Percentiles rank a stretch among this genome's conserved stretches.
Conservation (phyloP, 2,888 invertebrate genomes). For the Schizotus pectinicornis region DNA sequence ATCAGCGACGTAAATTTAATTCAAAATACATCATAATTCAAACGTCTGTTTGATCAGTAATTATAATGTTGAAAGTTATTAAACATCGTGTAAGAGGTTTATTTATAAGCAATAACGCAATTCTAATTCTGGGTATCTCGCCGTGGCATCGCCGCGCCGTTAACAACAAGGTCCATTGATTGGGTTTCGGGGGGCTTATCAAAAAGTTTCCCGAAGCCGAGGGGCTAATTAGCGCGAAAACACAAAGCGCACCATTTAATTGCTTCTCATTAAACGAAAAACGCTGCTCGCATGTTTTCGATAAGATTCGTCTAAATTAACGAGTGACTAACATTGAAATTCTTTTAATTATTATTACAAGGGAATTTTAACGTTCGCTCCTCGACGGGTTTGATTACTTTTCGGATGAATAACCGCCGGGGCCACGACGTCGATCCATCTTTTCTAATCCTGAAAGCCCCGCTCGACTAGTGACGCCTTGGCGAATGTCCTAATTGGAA, state of each 20-base stretch:
- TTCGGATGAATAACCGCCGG: conserved; percentile 6
- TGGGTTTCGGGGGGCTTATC: conserved; percentile 2
- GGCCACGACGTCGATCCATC: conserved; percentile 31
- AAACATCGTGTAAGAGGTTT: conserved; percentile 11
- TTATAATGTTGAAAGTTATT: conserved; percentile 17
- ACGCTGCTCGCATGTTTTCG: too few relatives aligned
- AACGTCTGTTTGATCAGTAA: conserved; percentile 14
- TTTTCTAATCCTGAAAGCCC: conserved; percentile 33
- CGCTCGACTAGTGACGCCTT: conserved; percentile 33
- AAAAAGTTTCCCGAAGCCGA: conserved; percentile 1
- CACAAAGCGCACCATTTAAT: conserved; percentile 2
- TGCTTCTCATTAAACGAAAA: too few relatives aligned
- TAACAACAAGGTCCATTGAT: too few relatives aligned
- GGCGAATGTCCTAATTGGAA: conserved; percentile 44
- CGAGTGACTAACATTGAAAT: too few relatives aligned
- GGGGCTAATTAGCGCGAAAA: conserved; percentile 10
- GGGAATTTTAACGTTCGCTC: not conserved
- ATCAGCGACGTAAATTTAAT: conserved; percentile 1
- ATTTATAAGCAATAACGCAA: conserved; percentile 16
- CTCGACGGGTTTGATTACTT: conserved; percentile 1
- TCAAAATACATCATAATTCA: conserved; percentile 11
- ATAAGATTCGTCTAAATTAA: too few relatives aligned
- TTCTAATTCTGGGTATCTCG: conserved; percentile 9
- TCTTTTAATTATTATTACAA: too few relatives aligned
- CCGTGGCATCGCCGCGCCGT: conserved; percentile 1